phyloP scores from a whole-genome alignment of 2,888 invertebrate genomes.

The Melanargia galathea region DNA sequence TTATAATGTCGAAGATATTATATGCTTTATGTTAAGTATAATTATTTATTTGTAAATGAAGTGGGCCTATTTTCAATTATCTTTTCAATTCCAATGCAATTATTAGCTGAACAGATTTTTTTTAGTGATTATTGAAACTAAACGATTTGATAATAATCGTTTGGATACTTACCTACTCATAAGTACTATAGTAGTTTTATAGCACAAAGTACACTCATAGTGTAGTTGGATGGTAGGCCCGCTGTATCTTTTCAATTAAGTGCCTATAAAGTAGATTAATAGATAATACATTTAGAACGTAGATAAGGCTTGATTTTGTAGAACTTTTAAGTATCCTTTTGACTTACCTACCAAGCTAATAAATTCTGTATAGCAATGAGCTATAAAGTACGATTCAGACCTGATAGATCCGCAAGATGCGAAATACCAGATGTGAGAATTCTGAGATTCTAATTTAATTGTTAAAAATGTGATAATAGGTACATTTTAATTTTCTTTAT shows the following conservation, averaged over 20 bases:
- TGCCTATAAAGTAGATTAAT: conserved; percentile 14
- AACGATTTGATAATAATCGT: background rate
- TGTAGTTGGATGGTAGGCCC: background rate
- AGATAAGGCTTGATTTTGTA: background rate
- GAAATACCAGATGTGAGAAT: no score
- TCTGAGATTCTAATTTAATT: no score
- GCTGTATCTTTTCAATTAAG: background rate
- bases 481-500: no score
- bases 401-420: no score
- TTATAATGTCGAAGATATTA: background rate
- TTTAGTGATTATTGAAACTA: background rate
- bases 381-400: no score
- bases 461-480: no score
- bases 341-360: background rate
- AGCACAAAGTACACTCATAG: background rate
- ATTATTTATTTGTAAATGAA: background rate
- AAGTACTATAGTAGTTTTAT: background rate
- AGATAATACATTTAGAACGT: conserved; percentile 3
- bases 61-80: background rate
- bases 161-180: no score
- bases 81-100: conserved; percentile 17
- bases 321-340: background rate
- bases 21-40: background rate
- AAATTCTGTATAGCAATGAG: background rate
- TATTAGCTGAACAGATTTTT: background rate